Evolutionary conservation across 2,888 invertebrate species (phyloP).

Genomic region (Hetaerina titia): DNA sequence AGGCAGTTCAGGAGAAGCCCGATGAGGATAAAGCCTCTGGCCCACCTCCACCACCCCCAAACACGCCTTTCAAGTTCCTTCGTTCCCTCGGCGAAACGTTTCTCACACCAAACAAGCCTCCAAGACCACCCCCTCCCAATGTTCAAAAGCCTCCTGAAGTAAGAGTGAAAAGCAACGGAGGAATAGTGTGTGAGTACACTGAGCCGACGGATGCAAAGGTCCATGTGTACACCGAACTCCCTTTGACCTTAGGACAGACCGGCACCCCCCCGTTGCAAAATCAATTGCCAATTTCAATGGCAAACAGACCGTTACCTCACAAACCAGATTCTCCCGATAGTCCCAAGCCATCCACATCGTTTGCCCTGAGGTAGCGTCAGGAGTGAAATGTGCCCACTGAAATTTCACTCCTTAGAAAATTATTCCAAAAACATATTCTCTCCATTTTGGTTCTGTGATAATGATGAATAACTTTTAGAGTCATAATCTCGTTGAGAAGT

Average conservation of each 20-base stretch:
- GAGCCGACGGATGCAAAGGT: constrained; percentile 80
- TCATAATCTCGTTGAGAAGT: not conserved
- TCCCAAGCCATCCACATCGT: constrained; percentile 49
- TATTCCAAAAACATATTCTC: constrained; percentile 53
- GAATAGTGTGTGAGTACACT: constrained; percentile 79
- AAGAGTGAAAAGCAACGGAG: constrained; percentile 65
- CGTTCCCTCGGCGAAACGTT: constrained; percentile 82
- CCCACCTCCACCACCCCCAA: constrained; percentile 70
- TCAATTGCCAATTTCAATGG: constrained; percentile 81
- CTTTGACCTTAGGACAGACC: constrained; percentile 71
- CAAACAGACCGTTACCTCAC: constrained; percentile 84
- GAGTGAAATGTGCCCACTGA: not conserved
- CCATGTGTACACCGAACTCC: constrained; percentile 80
- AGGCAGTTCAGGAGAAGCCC: constrained; percentile 75
- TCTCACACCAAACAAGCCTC: constrained; percentile 73
- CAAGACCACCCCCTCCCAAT: constrained; percentile 71
- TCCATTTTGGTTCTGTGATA: constrained; percentile 56
- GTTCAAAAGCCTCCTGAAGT: constrained; percentile 74
- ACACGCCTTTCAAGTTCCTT: constrained; percentile 81
- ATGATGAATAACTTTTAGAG: constrained; percentile 38
- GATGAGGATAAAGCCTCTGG: constrained; percentile 77
- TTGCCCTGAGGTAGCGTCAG: constrained; percentile 23
- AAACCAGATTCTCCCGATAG: constrained; percentile 78
- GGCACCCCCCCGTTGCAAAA: constrained; percentile 72
- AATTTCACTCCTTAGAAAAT: not conserved